Evolutionary conservation across 2,797 vertebrate species (phyloP), one percentile per base, ranked within the genome.

Genomic region (Oceanodroma leucorhoa): DNA sequence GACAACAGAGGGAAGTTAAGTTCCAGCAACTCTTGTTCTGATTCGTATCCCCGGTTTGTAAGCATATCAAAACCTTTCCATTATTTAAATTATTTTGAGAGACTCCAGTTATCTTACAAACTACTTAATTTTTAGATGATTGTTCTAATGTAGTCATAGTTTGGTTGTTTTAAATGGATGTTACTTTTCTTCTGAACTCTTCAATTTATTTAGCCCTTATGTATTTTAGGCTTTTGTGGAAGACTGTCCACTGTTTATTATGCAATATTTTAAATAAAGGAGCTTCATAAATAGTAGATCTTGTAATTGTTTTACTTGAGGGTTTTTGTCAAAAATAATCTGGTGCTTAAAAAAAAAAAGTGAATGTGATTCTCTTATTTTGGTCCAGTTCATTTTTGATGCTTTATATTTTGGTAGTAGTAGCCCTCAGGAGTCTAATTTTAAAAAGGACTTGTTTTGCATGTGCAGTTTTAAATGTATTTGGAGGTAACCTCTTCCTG

Each of bases 241-340:
- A 97, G 97, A 97, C 97, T 97, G 94, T 95, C 94, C 95, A 80
- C 95, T 89, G 90, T 97, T 98, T 98, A 98, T 98, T 97, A 98
- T 32, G 97, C 89, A 81, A 26, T 66, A 88, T 96, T 97, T 97
- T 96, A 98, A 97, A 97, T 97, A 97, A 97, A 89, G 79, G 83
- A 94, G 80, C 62, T 92, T 86, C 32, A 41, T 55, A 90, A 96
- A n/a, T 50, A 72, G 26, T 57, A 86, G 40, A 69, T 53, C 9
- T 57, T 71, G 9, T 70, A 61, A 92, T 75, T 87, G 75, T 88
- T 89, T 51, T 83, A 55, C 32, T 65, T 80, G 40, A 38, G 36
- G 11, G 0, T 55, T 48, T 46, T 61, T 45, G 15, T 46, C 53
- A 83, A 85, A 85, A 91, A 69, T 54, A 73, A 89, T 84, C 50